A percentile compares a stretch with the other conserved stretches of the same genome.
Evolutionary conservation across 2,797 vertebrate species (phyloP).

Genomic region (Acrossocheilus fasciatus): DNA sequence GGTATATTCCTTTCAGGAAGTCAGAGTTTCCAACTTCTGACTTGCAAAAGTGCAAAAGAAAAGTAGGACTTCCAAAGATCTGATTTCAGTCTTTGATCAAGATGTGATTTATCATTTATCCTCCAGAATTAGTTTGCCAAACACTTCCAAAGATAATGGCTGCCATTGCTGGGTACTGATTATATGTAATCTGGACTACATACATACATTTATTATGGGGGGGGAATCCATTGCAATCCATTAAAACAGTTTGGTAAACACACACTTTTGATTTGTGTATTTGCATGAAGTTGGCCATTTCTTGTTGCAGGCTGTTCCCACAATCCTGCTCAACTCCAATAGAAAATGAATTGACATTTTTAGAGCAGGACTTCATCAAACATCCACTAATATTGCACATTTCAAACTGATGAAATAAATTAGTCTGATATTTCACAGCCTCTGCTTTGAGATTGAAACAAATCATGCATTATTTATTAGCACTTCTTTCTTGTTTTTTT

Average conservation of each 20-base stretch:
- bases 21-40: not conserved
- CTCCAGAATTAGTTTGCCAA: not conserved
- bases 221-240: too few species aligned
- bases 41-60: not conserved
- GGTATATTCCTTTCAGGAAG: not conserved
- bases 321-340: not conserved
- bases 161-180: not conserved
- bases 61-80: not conserved
- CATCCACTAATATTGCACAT: conserved; percentile 68
- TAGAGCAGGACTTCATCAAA: conserved; percentile 65
- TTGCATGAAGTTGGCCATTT: not conserved
- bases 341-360: conserved; percentile 61
- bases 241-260: not conserved
- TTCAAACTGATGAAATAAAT: not conserved
- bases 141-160: not conserved
- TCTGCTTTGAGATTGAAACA: conserved; percentile 10
- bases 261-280: not conserved
- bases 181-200: not conserved
- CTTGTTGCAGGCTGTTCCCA: not conserved
- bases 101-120: not conserved
- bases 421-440: conserved; percentile 3
- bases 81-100: not conserved
- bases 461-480: conserved; percentile 1
- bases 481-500: conserved; percentile 2
- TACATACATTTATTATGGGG: not conserved